Base-by-base conservation (phyloP, 2,797 vertebrate species). In the Aplochiton taeniatus region DNA sequence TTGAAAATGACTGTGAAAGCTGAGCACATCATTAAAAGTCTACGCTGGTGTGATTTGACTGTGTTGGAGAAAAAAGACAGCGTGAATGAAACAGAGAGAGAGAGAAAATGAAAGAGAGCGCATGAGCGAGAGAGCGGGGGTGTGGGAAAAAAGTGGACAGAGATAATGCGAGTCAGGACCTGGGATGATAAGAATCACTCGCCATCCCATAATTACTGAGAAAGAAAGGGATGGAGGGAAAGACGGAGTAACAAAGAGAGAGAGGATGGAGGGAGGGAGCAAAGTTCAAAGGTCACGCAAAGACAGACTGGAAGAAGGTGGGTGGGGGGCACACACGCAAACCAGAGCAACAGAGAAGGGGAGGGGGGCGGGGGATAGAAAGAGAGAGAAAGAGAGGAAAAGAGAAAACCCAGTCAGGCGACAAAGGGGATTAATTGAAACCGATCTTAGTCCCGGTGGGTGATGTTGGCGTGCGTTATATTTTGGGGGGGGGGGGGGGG, bases 61-160 rank as follows among this genome's bases (percentile, higher is more conserved):
- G n/a, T 63, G 66, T 68, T 66, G 81, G 45, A 50, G 57, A 49
- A 86, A 87, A 83, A 83, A 85, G 84, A 85, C 74, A 85, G 69
- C 69, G 86, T 80, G 87, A 88, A 87, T 86, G 87, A 87, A 86
- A 88, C 82, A 75, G 61, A 75, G 77, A 61, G 73, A 78, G 75
- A 70, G 75, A 73, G 75, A 79, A 79, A 83, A 83, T 83, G 83
- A 84, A 83, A 84, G 85, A 83, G 31, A 31, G 31, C 2, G 31
- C 2, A 31, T 31, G 31, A 31, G 31, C 31, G 52, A 42, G 51
- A n/a, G 43, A 4, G 41, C 13, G 58, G 12, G 47, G 31, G 31
- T 6, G 13, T 9, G 9, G 10, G 72, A 74, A 77, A 54, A 49
- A 53, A 53, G 47, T 58, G 46, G 58, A 66, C 45, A 50, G 20